Percentiles rank a stretch among this genome's conserved stretches.
Evolutionary conservation across 2,888 invertebrate genomes (phyloP).

Genomic region (Chloroclystis v-ata): DNA sequence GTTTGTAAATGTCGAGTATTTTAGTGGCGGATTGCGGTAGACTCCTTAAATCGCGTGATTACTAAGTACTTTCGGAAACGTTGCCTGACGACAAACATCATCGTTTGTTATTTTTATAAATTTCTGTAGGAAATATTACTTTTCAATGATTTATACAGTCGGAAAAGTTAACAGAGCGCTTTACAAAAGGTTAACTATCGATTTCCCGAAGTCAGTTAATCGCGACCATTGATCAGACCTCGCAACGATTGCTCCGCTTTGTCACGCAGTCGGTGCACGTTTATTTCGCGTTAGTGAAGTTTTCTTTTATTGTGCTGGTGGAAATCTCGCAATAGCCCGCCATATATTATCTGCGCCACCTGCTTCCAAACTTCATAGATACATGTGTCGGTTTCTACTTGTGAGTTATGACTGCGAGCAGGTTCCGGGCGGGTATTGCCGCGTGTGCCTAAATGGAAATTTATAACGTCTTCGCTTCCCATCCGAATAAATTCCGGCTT

Average conservation of each 20-base stretch:
- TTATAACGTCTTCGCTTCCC: constrained; percentile 48
- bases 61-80: constrained; percentile 13
- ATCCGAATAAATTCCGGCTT: constrained; percentile 36
- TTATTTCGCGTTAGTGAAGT: constrained; percentile 24
- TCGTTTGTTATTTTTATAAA: constrained; percentile 14
- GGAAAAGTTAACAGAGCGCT: constrained; percentile 14
- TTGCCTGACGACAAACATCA: constrained; percentile 23
- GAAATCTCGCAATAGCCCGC: constrained; percentile 25
- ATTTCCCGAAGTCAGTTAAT: constrained; percentile 26
- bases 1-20: constrained; percentile 15
- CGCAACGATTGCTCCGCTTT: constrained; percentile 23
- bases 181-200: constrained; percentile 18
- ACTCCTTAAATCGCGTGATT: constrained; percentile 23
- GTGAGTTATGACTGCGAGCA: constrained; percentile 35
- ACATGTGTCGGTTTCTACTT: constrained; percentile 48
- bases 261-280: constrained; percentile 22
- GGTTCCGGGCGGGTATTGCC: constrained; percentile 40
- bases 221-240: constrained; percentile 25
- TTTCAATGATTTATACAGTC: constrained; percentile 10
- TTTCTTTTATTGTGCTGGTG: constrained; percentile 25
- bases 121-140: constrained; percentile 7
- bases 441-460: constrained; percentile 58
- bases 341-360: constrained; percentile 44
- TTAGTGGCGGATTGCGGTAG: constrained; percentile 8
- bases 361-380: constrained; percentile 53